A percentile compares a stretch with the other conserved stretches of the same genome.
These are phyloP conservation scores for Verasper variegatus DNA, from an alignment of 2,113 vertebrate species.

Conservation along the genomic window DNA sequence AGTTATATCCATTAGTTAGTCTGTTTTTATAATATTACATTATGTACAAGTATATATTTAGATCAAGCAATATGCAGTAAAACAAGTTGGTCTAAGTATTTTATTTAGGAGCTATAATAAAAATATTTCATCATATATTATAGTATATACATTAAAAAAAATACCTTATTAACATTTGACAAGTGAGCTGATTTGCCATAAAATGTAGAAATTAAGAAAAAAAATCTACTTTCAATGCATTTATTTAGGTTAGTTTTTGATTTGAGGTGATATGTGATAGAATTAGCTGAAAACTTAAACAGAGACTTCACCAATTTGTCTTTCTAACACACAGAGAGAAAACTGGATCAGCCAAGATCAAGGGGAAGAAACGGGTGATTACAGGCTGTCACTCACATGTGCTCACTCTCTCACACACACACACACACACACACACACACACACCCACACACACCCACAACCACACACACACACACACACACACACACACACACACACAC, in stretches of 20 bases:
- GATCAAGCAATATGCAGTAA: not conserved
- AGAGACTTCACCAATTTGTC: constrained; percentile 29
- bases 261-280: constrained; percentile 26
- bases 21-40: too few relatives aligned
- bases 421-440: constrained; percentile 1
- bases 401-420: not conserved
- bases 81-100: too few relatives aligned
- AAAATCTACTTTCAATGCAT: not conserved
- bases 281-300: constrained; percentile 23
- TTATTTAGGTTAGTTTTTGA: not conserved
- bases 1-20: not conserved
- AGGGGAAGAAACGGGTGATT: constrained; percentile 71
- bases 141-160: too few relatives aligned
- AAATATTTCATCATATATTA: too few relatives aligned
- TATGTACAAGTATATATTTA: not conserved
- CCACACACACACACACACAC: constrained; percentile 3
- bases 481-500: constrained; percentile 4
- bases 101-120: too few relatives aligned
- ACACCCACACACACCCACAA: not conserved
- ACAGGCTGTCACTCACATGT: constrained; percentile 19
- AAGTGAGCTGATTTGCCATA: not conserved
- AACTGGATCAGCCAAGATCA: constrained; percentile 67
- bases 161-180: not conserved
- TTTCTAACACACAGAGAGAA: constrained; percentile 33
- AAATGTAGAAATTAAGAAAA: too few relatives aligned